Evolutionary conservation across 2,797 vertebrate genomes (phyloP).

Genomic region (Martes flavigula): DNA sequence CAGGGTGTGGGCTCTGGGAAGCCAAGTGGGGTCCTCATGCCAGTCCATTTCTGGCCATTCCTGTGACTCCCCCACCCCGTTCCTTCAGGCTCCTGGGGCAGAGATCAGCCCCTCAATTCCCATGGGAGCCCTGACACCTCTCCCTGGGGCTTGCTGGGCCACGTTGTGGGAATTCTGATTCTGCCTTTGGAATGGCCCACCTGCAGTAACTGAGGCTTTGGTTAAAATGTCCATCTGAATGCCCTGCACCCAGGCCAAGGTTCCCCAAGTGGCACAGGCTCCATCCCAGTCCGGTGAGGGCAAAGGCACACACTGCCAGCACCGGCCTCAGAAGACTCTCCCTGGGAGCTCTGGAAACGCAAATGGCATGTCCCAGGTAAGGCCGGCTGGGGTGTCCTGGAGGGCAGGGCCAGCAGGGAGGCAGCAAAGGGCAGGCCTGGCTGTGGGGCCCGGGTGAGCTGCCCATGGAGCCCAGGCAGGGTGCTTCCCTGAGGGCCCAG

Average conservation of each 20-base stretch:
- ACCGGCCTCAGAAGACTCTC: neutral
- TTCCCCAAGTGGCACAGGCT: neutral
- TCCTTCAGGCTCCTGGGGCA: neutral
- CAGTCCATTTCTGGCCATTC: neutral
- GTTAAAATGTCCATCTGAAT: neutral
- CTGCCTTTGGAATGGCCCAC: neutral
- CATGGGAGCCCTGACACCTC: neutral
- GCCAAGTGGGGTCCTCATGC: neutral
- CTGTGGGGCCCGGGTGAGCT: neutral
- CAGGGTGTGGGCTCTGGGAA: neutral
- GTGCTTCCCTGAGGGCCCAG: neutral
- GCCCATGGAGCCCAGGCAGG: neutral
- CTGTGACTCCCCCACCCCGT: neutral
- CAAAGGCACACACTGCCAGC: neutral
- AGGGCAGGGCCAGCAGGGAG: neutral
- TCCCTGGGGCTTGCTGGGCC: fast-evolving
- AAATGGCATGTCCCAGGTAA: neutral
- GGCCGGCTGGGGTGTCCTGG: neutral
- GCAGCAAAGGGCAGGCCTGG: neutral
- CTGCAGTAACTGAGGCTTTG: neutral
- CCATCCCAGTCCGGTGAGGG: no score
- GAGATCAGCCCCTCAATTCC: neutral
- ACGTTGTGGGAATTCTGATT: neutral
- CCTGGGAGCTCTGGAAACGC: neutral
- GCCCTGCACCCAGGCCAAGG: no score